Base-by-base conservation (phyloP, 2,888 invertebrate genomes). In the Drosophila leonis region DNA sequence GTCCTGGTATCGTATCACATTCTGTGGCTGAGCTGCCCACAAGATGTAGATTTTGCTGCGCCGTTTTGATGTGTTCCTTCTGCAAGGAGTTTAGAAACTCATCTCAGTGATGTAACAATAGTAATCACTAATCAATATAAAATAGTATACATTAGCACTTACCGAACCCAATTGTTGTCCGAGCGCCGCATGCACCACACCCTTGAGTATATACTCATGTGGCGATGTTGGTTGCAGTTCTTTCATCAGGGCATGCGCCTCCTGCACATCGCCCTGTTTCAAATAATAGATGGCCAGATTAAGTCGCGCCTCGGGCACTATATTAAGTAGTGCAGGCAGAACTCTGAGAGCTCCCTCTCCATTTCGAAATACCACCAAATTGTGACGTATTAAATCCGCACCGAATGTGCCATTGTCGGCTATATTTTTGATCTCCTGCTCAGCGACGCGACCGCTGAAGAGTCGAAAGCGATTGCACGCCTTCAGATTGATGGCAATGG, bases 11-110 rank as follows among this genome's bases (percentile, higher is more conserved):
- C 0, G 99, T 99, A 92, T 99, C 99, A 92, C 98, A 98, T 93
- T 99, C 99, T 27, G 98, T 97, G 1, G 97, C 96, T 0, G 98
- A 99, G 78, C 98, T 98, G 63, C 99, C 99, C 4, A 99, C 98
- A 67, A 98, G 93, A 93, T 98, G 98, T 92, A 98, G 98, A 92
- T 98, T 99, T 92, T 98, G 98, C 92, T 99, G 98, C 0, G 99
- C 99, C 13, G 97, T 95, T 94, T 98, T 98, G 82, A 99, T 94
- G 91, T 98, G 97, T 81, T 99, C 99, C 78, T 97, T 95, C 98
- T 98, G 91, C 35, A 94, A 93, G 72, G 37, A 7, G 27, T 24
- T 37, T 15, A 10, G n/a, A n/a, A n/a, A n/a, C n/a, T n/a, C n/a
- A n/a, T n/a, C n/a, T n/a, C n/a, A n/a, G n/a, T n/a, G 24, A 24